Evolutionary conservation across 92 coral and sea anemone species (phyloP).

Genomic region (Diadumene lineata): DNA sequence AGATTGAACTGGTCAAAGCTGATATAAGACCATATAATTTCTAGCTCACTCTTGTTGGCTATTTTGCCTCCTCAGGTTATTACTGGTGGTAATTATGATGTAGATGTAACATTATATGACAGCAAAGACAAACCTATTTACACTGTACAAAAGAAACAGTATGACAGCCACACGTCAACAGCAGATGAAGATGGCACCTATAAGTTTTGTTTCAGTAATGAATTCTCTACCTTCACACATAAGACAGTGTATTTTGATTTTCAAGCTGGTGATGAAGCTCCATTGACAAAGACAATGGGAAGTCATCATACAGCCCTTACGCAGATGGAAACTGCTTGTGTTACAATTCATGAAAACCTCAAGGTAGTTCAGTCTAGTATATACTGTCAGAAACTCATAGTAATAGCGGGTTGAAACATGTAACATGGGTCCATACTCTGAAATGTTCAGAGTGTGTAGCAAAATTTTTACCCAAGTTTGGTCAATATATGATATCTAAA

Average conservation of each 20-base stretch:
- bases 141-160: conserved; percentile 92
- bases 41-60: no score
- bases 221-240: conserved; percentile 99
- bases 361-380: no score
- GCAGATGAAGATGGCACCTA: conserved; percentile 78
- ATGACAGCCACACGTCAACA: conserved; percentile 84
- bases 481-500: no score
- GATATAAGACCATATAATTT: no score
- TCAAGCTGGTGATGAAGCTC: conserved; percentile 92
- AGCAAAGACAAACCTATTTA: conserved; percentile 71
- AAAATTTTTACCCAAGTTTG: no score
- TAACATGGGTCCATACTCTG: no score
- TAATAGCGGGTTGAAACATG: no score
- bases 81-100: conserved; percentile 98
- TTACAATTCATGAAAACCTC: conserved; percentile 88
- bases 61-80: no score
- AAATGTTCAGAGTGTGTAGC: no score
- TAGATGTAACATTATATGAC: conserved; percentile 82
- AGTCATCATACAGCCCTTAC: conserved; percentile 93
- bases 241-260: conserved; percentile 97
- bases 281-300: conserved; percentile 75
- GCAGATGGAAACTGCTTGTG: conserved; percentile 85
- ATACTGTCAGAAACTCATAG: no score
- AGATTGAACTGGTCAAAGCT: no score
- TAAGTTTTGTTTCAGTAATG: conserved; percentile 99